phyloP scores from a whole-genome alignment of 2,113 vertebrate species.

The Elaphurus davidianus region DNA sequence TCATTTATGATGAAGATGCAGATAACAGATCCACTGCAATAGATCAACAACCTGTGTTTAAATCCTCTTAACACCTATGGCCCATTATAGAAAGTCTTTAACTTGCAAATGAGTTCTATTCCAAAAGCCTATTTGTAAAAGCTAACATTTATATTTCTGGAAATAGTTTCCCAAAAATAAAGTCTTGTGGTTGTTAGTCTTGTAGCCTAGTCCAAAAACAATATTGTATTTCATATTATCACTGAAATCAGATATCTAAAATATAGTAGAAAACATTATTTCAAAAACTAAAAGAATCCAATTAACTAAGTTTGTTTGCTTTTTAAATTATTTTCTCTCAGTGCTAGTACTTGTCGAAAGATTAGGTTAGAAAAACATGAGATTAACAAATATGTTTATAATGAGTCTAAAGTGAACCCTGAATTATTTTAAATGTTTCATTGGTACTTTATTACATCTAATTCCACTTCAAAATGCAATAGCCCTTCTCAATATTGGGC shows the following conservation, averaged over 20 bases:
- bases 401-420: neutral
- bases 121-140: neutral
- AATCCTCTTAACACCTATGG: neutral
- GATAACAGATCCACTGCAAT: neutral
- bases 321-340: neutral
- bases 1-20: neutral
- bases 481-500: neutral
- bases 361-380: neutral
- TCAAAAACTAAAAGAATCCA: slow-evolving; percentile 23
- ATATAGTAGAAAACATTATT: neutral
- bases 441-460: neutral
- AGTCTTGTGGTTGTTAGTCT: neutral
- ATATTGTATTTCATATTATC: neutral
- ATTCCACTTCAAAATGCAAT: neutral
- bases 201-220: neutral
- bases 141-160: neutral
- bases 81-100: neutral
- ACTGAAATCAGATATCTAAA: neutral
- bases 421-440: neutral
- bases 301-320: neutral
- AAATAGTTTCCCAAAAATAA: slow-evolving; percentile 13
- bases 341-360: neutral
- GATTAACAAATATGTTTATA: neutral
- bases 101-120: neutral
- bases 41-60: neutral